These are phyloP conservation scores for Trididemnum clinides DNA, from an alignment of 23 tunicate genomes.

Conservation along the genomic window DNA sequence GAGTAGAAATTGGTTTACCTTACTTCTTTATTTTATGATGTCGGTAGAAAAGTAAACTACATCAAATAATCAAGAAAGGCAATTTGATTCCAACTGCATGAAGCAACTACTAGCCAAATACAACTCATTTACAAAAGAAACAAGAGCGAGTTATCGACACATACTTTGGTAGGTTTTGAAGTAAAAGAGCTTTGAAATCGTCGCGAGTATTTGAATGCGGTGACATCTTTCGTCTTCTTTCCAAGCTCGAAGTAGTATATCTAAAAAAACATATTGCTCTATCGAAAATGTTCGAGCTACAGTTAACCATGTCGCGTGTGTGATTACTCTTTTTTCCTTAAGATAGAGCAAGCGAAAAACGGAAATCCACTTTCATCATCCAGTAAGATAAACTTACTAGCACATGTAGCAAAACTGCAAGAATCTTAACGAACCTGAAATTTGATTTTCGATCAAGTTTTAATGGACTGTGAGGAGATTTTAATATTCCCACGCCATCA, in stretches of 20 bases:
- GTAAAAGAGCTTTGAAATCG: constrained; percentile 87
- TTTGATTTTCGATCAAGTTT: neutral
- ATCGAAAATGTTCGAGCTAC: neutral
- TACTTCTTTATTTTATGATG: too few relatives aligned
- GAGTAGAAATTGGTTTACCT: too few relatives aligned
- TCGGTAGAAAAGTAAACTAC: too few relatives aligned
- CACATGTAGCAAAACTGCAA: neutral
- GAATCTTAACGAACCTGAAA: neutral
- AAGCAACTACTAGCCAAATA: too few relatives aligned
- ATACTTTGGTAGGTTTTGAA: constrained; percentile 80
- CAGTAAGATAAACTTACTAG: neutral
- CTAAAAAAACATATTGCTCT: neutral
- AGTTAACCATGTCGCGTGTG: too few relatives aligned
- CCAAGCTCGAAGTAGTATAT: constrained; percentile 43
- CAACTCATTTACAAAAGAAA: too few relatives aligned
- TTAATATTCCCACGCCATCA: neutral
- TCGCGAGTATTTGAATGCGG: constrained; percentile 55
- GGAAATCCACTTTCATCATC: too few relatives aligned
- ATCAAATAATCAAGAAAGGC: too few relatives aligned
- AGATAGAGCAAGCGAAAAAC: too few relatives aligned
- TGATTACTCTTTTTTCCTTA: too few relatives aligned
- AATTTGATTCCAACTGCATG: too few relatives aligned
- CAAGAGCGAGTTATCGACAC: too few relatives aligned
- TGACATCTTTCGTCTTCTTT: constrained; percentile 29
- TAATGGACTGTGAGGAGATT: neutral